These are phyloP conservation scores for Prionailurus viverrinus DNA, from an alignment of 2,113 vertebrate species.

Conservation along the genomic window DNA sequence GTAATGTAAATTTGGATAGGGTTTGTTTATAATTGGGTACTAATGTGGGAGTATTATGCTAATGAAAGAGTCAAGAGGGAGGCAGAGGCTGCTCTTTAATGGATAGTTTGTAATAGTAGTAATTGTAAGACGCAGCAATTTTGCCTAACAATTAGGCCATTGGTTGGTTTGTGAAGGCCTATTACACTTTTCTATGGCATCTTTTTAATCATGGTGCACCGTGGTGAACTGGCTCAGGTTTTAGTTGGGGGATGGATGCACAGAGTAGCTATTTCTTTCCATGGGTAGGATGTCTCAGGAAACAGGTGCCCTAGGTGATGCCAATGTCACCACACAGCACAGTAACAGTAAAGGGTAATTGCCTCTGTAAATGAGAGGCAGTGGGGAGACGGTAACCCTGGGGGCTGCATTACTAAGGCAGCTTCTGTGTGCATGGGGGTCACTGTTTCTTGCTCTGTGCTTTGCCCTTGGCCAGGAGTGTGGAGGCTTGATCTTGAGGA, in stretches of 20 bases:
- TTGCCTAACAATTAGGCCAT: conserved; percentile 65
- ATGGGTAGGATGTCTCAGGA: conserved; percentile 3
- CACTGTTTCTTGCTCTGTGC: not conserved
- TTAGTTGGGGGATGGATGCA: conserved; percentile 27
- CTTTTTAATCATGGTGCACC: conserved; percentile 6
- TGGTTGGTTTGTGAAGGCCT: conserved; percentile 50
- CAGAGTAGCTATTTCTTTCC: conserved; percentile 43
- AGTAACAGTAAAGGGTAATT: conserved; percentile 34
- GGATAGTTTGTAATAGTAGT: conserved; percentile 75
- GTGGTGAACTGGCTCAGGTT: conserved; percentile 29
- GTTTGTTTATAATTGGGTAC: conserved; percentile 77
- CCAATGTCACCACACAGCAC: conserved; percentile 11
- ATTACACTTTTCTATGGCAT: conserved; percentile 55
- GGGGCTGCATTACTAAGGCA: conserved; percentile 25
- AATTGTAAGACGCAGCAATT: conserved; percentile 75
- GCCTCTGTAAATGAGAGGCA: conserved; percentile 62
- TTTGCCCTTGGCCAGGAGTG: conserved; percentile 11
- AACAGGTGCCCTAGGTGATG: conserved; percentile 48
- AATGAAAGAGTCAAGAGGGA: conserved; percentile 82
- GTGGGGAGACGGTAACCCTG: not conserved
- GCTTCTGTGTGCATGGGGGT: not conserved
- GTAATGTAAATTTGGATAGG: conserved; percentile 77
- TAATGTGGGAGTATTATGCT: conserved; percentile 81
- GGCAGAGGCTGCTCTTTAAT: conserved; percentile 73
- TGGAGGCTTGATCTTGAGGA: conserved; percentile 17